These are phyloP conservation scores for Melanotaenia parkinsoni DNA, from an alignment of 2,797 vertebrate species.

Conservation along the genomic window DNA sequence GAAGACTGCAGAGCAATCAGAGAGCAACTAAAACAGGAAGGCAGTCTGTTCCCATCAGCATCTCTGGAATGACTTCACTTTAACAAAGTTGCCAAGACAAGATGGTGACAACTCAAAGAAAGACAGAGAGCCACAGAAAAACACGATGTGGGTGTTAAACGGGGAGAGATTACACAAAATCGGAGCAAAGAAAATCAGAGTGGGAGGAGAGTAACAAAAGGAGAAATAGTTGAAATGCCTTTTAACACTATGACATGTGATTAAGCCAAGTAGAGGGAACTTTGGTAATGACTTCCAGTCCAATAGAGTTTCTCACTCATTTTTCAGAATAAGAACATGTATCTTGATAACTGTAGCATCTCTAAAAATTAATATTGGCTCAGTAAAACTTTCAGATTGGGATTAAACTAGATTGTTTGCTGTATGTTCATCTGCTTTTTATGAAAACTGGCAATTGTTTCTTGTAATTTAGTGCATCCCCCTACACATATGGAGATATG, in stretches of 20 bases:
- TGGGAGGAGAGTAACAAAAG: slow-evolving; percentile 14
- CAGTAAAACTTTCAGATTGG: background rate
- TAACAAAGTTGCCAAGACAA: slow-evolving; percentile 63
- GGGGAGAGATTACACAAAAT: slow-evolving; percentile 53
- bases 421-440: slow-evolving; percentile 3
- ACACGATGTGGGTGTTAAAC: slow-evolving; percentile 46
- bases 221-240: slow-evolving; percentile 30
- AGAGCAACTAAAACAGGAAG: slow-evolving; percentile 77
- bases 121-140: slow-evolving; percentile 43
- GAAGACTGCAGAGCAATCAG: slow-evolving; percentile 75
- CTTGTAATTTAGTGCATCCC: background rate
- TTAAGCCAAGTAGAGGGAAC: slow-evolving; percentile 29
- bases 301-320: slow-evolving; percentile 1
- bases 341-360: background rate
- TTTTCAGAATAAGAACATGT: background rate
- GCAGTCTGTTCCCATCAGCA: slow-evolving; percentile 68
- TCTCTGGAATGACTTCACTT: slow-evolving; percentile 71
- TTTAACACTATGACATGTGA: slow-evolving; percentile 36
- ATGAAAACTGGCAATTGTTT: slow-evolving; percentile 5
- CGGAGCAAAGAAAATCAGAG: slow-evolving; percentile 43
- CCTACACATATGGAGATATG: background rate
- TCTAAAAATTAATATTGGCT: background rate
- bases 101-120: slow-evolving; percentile 67
- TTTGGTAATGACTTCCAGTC: slow-evolving; percentile 13
- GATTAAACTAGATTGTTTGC: background rate